These are phyloP conservation scores for Neria commutata DNA, from an alignment of 2,888 invertebrate species.

Conservation along the genomic window DNA sequence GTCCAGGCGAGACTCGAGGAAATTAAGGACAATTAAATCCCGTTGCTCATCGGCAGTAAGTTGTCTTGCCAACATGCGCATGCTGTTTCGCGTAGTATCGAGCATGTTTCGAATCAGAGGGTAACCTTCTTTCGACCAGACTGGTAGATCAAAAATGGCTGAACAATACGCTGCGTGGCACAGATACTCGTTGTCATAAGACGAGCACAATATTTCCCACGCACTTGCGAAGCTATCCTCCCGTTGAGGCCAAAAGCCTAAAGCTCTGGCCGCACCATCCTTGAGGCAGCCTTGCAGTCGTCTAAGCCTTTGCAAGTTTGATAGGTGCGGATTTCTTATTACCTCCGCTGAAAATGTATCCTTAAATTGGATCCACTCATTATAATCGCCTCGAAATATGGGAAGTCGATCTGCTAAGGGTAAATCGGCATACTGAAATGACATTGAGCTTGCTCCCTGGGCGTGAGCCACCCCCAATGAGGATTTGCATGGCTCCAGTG, in stretches of 20 bases:
- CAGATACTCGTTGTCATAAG: neutral
- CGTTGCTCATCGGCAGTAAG: slow-evolving; percentile 7
- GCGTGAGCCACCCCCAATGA: neutral
- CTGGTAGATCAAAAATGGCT: slow-evolving; percentile 12
- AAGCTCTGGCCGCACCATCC: neutral
- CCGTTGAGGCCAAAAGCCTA: slow-evolving; percentile 3
- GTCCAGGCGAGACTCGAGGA: slow-evolving; percentile 11
- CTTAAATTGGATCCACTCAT: slow-evolving; percentile 17
- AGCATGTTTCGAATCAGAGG: slow-evolving; percentile 8
- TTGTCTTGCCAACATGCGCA: slow-evolving; percentile 12
- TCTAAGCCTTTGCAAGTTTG: slow-evolving; percentile 1
- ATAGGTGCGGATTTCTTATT: slow-evolving; percentile 8
- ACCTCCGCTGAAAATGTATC: slow-evolving; percentile 11
- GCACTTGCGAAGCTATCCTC: neutral
- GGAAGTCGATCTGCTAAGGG: slow-evolving; percentile 17
- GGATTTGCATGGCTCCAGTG: slow-evolving; percentile 9
- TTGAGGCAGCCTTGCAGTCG: slow-evolving; percentile 2
- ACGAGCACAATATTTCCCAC: neutral
- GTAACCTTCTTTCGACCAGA: slow-evolving; percentile 11
- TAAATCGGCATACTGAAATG: slow-evolving; percentile 8
- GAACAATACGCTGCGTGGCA: slow-evolving; percentile 8
- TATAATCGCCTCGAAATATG: slow-evolving; percentile 14
- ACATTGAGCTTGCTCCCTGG: neutral
- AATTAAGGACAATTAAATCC: slow-evolving; percentile 5
- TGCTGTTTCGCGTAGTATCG: slow-evolving; percentile 11